Evolutionary conservation across 1,140 invertebrate species (phyloP), one percentile per base, ranked within the genome.

Genomic region (Holotrichia oblita): DNA sequence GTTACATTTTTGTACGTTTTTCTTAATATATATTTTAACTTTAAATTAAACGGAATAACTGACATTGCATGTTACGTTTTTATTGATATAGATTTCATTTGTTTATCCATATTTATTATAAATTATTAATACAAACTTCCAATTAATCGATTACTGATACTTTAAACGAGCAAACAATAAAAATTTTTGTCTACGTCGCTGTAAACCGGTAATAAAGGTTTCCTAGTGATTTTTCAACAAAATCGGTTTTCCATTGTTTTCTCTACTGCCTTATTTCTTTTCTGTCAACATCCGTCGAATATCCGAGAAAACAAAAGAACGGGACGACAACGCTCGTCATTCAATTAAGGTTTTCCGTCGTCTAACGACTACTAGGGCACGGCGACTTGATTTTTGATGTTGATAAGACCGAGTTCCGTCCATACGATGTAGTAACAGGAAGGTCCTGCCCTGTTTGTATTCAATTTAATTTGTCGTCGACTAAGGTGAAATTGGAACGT

Each of bases 261-360:
- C 48, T 17, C 14, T 55, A 55, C 48, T 6, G n/a, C 48, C 48
- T 55, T n/a, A 17, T 34, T 34, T 17, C 48, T 55, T 17, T 55
- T 17, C 17, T 55, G 17, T 55, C 48, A 55, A 55, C 17, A 14
- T 4, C n/a, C 48, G 48, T 55, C 48, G 48, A 17, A 55, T 55
- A 55, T 17, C 48, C 17, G 48, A 55, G 48, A 55, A 55, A 55
- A 55, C 12, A 14, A 14, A 17, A 55, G 14, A n/a, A 55, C 48
- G 48, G 48, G 17, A 55, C 48, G 48, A 55, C 48, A 17, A 17
- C 14, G 48, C 48, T 55, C 48, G 48, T 55, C 48, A 55, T 55
- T 55, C 48, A 55, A 55, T 55, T 55, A 55, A 17, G 48, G 48
- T 55, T n/a, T 55, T 55, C 48, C 48, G 48, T 55, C 48, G 48